phyloP scores from a whole-genome alignment of 2,888 invertebrate genomes.

The Sphaerophoria rueppellii region DNA sequence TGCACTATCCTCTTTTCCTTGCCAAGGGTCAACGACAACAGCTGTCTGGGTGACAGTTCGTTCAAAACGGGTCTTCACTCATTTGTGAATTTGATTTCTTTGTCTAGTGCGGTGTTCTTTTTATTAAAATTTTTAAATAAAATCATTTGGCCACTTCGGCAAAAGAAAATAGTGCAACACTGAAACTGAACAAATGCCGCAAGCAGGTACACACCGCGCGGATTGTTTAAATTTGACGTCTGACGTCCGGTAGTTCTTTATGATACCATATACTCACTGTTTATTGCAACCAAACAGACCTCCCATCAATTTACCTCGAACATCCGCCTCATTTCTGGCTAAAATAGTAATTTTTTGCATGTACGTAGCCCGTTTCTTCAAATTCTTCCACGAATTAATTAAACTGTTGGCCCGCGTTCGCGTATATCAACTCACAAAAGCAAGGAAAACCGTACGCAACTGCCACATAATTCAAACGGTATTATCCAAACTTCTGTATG shows the following conservation, averaged over 20 bases:
- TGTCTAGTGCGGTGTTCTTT: too few species aligned
- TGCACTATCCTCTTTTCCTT: too few species aligned
- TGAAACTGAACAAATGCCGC: neutral
- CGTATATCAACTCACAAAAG: neutral
- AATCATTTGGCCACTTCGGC: too few species aligned
- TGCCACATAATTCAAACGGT: slow-evolving; percentile 16
- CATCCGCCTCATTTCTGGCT: slow-evolving; percentile 59
- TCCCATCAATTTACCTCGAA: slow-evolving; percentile 60
- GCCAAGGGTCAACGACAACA: too few species aligned
- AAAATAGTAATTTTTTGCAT: slow-evolving; percentile 31
- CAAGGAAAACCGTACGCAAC: neutral
- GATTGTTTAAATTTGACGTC: neutral
- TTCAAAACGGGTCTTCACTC: too few species aligned
- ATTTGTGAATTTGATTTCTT: too few species aligned
- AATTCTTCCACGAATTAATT: slow-evolving; percentile 35
- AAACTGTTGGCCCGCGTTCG: neutral
- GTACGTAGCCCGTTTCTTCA: neutral
- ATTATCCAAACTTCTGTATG: neutral
- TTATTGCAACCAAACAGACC: slow-evolving; percentile 38
- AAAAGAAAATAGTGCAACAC: too few species aligned
- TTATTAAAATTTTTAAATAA: too few species aligned
- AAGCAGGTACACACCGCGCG: neutral
- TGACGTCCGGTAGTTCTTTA: slow-evolving; percentile 3
- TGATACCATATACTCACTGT: neutral
- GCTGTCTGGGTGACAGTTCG: too few species aligned